Base-by-base conservation (phyloP, 2,888 invertebrate species). In the Nymphalis polychloros region DNA sequence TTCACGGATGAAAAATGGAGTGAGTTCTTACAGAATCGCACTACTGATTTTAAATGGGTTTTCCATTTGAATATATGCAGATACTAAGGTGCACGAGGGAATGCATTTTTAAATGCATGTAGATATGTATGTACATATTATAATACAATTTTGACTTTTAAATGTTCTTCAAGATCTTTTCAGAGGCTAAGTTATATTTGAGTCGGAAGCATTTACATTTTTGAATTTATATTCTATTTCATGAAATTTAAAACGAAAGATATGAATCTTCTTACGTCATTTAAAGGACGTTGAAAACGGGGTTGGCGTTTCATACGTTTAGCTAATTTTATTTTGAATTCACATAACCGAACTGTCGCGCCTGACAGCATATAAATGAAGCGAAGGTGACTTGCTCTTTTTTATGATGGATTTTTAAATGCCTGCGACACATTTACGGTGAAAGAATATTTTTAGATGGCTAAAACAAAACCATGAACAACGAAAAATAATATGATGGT, bases 321-420 rank as follows among this genome's bases (percentile, higher is more conserved):
- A 81, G 76, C 82, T 86, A 88, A 88, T 87, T 86, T 87, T 86
- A 86, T 88, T 87, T 87, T 84, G 83, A 85, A 87, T 87, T 79
- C 83, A 81, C 82, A 85, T 87, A 88, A 87, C 85, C 80, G 76
- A 84, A 84, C 85, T 89, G 89, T 87, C 89, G 72, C 77, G 81
- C 80, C 78, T 83, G 89, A 86, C 88, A 83, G 78, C 74, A 76
- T 89, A 90, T 82, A 87, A 90, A 92, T 90, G 89, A 86, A 83
- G 79, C 78, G 79, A 71, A 79, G 82, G 80, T 92, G 91, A 92
- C 91, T 90, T 87, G 90, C 90, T 72, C 76, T 77, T 65, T 81
- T 78, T 76, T 79, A 81, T 89, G 89, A 90, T 89, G 88, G 88
- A 88, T 88, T 88, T 89, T 89, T 89, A 89, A 90, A 90, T 88